phyloP scores from a whole-genome alignment of 2,113 vertebrate genomes.

The Vireo altiloquus region DNA sequence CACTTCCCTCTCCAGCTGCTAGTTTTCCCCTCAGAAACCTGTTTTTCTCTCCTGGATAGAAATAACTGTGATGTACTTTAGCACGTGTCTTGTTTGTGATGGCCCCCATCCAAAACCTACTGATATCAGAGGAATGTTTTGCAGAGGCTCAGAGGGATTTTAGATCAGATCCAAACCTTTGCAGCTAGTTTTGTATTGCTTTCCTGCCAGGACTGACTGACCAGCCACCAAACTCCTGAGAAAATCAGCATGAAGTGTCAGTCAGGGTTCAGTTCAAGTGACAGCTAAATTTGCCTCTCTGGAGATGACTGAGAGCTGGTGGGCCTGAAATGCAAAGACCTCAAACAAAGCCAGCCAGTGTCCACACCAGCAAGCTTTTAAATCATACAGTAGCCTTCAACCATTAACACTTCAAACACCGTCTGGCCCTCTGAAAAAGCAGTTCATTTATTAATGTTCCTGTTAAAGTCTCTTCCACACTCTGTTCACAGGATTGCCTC shows the following conservation, averaged over 20 bases:
- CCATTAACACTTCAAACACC: conserved; percentile 37
- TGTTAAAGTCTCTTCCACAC: background rate
- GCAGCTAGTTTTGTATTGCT: background rate
- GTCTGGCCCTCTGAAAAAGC: background rate
- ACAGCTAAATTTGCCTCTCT: conserved; percentile 30
- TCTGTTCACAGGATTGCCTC: background rate
- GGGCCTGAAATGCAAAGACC: background rate
- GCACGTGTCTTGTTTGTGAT: background rate
- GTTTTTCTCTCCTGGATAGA: conserved; percentile 37
- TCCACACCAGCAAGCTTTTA: conserved; percentile 10
- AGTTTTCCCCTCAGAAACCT: conserved; percentile 3
- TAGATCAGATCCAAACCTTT: background rate
- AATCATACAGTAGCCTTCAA: conserved; percentile 19
- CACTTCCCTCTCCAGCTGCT: conserved; percentile 5
- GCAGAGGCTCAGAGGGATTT: background rate
- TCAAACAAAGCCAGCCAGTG: conserved; percentile 29
- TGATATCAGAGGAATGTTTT: conserved; percentile 44
- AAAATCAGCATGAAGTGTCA: conserved; percentile 42
- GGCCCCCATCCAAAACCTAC: conserved; percentile 44
- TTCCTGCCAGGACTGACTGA: conserved; percentile 14
- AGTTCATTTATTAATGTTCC: conserved; percentile 25
- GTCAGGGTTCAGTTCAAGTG: conserved; percentile 45
- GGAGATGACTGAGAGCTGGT: conserved; percentile 1
- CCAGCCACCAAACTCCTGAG: conserved; percentile 24
- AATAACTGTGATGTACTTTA: conserved; percentile 44